These are phyloP conservation scores for Hydriomena furcata DNA, from an alignment of 2,888 invertebrate genomes.

Conservation along the genomic window DNA sequence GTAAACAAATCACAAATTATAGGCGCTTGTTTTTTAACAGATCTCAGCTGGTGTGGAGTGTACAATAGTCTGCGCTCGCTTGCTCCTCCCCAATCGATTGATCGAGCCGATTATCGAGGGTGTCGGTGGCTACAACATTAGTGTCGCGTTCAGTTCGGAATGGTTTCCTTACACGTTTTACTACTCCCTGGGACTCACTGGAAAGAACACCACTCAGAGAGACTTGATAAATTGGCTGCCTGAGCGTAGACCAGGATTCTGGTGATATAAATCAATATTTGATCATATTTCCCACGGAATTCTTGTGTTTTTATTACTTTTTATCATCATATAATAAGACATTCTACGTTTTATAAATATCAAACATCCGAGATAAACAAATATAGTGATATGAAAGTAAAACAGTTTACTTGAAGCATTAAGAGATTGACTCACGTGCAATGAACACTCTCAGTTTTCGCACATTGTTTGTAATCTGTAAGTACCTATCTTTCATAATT, in stretches of 20 bases:
- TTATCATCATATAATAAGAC: neutral
- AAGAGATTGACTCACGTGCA: constrained; percentile 1
- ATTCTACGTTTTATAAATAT: constrained; percentile 2
- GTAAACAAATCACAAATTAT: no score
- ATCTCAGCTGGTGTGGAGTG: constrained; percentile 66
- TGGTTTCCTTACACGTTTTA: constrained; percentile 65
- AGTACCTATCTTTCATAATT: constrained; percentile 9
- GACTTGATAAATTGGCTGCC: constrained; percentile 47
- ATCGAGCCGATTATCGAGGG: constrained; percentile 51
- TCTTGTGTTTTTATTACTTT: neutral
- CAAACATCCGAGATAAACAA: constrained; percentile 3
- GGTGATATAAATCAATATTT: neutral
- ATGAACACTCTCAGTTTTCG: constrained; percentile 13
- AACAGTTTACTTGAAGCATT: constrained; percentile 7
- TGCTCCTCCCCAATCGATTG: constrained; percentile 60
- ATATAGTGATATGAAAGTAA: constrained; percentile 1
- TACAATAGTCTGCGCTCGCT: constrained; percentile 61
- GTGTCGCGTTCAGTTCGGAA: constrained; percentile 49
- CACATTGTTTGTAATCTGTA: constrained; percentile 16
- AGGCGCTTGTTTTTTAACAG: constrained; percentile 45
- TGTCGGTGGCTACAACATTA: constrained; percentile 68
- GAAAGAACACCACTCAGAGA: constrained; percentile 49
- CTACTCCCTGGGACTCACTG: constrained; percentile 58
- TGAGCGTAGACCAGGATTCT: constrained; percentile 39
- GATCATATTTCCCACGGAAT: no score